A percentile compares a stretch with the other conserved stretches of the same genome.
These are phyloP conservation scores for Pangasius djambal DNA, from an alignment of 2,797 vertebrate species.

Conservation along the genomic window DNA sequence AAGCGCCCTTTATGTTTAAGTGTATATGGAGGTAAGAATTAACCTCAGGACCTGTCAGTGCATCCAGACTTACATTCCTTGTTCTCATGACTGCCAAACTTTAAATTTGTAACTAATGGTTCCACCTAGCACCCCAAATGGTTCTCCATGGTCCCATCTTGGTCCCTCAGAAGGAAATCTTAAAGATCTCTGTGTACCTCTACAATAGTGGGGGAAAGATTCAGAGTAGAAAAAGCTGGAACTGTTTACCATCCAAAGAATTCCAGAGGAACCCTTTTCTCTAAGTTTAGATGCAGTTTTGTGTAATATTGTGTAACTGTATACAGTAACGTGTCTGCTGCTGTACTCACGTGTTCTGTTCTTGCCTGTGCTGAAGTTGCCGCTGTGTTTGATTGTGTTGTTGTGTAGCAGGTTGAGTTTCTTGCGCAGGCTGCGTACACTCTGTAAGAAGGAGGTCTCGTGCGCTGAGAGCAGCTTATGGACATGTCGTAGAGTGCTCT, in stretches of 20 bases:
- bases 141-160: not conserved
- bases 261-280: not conserved
- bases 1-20: not conserved
- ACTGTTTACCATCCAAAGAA: not conserved
- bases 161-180: not conserved
- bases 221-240: not conserved
- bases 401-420: slow-evolving; percentile 77
- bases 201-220: not conserved
- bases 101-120: not conserved
- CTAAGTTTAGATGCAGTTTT: not conserved
- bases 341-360: slow-evolving; percentile 32
- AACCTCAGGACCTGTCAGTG: not conserved
- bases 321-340: not conserved
- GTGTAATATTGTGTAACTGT: not conserved
- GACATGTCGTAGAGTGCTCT: slow-evolving; percentile 73
- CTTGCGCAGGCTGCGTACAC: slow-evolving; percentile 70
- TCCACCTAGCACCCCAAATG: not conserved
- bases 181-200: not conserved
- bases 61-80: not conserved
- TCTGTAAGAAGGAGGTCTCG: slow-evolving; percentile 77
- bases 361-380: slow-evolving; percentile 47
- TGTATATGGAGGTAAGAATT: not conserved
- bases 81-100: not conserved
- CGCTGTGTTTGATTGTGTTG: slow-evolving; percentile 65
- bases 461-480: slow-evolving; percentile 80